These are phyloP conservation scores for Aphodius sticticus DNA, from an alignment of 2,888 invertebrate genomes.

Conservation along the genomic window DNA sequence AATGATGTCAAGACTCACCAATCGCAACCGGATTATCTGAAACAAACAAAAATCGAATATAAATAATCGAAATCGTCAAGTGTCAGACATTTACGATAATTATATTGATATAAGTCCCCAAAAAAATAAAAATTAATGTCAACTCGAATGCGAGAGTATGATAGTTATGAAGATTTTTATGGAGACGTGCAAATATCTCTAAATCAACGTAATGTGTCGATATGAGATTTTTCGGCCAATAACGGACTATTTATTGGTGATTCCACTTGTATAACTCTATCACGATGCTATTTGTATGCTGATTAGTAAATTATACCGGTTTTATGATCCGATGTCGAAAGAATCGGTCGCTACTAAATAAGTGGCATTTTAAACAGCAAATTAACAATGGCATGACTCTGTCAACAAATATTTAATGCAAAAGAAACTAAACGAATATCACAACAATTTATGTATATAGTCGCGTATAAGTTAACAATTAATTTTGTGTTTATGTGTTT, in stretches of 20 bases:
- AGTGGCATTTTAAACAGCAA: neutral
- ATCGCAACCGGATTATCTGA: neutral
- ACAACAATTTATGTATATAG: neutral
- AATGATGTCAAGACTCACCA: neutral
- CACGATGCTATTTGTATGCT: neutral
- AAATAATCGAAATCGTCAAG: neutral
- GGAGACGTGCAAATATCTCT: neutral
- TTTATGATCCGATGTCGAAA: neutral
- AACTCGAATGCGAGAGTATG: neutral
- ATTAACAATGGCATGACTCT: neutral
- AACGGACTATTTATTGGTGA: slow-evolving; percentile 4
- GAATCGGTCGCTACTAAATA: neutral
- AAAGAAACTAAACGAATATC: neutral
- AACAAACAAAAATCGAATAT: neutral
- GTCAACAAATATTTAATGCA: neutral
- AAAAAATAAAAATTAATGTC: neutral
- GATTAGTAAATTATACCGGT: neutral
- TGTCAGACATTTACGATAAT: neutral
- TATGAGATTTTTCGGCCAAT: neutral
- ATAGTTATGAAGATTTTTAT: slow-evolving; percentile 4
- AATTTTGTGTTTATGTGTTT: neutral
- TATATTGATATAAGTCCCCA: neutral
- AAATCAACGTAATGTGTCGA: neutral
- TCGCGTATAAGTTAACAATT: neutral
- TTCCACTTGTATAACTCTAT: neutral